phyloP scores from a whole-genome alignment of 2,113 vertebrate genomes.

The Oxygymnocypris stewartii region DNA sequence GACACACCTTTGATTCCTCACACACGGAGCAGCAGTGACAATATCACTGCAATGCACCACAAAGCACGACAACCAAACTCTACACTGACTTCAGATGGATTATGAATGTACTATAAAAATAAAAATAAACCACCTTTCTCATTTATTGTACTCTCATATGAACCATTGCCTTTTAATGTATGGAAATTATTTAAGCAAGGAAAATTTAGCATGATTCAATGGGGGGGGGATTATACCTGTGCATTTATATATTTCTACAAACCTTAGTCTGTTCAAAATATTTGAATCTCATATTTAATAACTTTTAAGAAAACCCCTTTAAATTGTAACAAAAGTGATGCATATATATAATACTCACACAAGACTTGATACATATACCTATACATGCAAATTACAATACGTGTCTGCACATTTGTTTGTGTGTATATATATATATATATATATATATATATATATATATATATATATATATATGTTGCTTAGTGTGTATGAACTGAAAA shows the following conservation, averaged over 20 bases:
- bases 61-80: conserved; percentile 25
- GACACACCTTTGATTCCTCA: conserved; percentile 52
- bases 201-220: not conserved
- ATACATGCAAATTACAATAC: too few relatives aligned
- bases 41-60: conserved; percentile 60
- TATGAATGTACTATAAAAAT: not conserved
- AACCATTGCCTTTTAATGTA: not conserved
- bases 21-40: conserved; percentile 36
- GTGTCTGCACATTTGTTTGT: too few relatives aligned
- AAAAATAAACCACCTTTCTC: not conserved
- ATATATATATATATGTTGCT: not conserved
- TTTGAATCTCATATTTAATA: not conserved
- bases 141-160: not conserved
- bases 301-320: not conserved
- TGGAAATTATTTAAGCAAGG: not conserved
- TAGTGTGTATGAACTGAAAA: not conserved
- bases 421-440: not conserved
- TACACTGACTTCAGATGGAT: not conserved
- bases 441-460: not conserved
- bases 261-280: not conserved
- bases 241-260: not conserved
- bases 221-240: not conserved
- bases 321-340: not conserved
- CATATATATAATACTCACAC: too few relatives aligned
- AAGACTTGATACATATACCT: too few relatives aligned